Evolutionary conservation across 2,113 vertebrate species (phyloP).

Genomic region (Pelobates fuscus): DNA sequence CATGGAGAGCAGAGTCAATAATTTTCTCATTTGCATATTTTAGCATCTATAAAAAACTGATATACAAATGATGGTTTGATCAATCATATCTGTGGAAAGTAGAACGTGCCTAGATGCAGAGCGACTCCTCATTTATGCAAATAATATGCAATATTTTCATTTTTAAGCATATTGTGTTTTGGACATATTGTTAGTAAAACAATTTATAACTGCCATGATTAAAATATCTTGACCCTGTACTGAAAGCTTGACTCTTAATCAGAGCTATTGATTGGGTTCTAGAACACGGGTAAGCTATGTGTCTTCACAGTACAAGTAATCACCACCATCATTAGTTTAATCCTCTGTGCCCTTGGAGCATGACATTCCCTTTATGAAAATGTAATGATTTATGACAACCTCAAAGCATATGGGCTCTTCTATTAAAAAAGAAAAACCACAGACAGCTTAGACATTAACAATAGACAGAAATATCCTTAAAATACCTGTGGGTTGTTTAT

Average conservation of each 20-base stretch:
- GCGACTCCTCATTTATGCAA: too few relatives aligned
- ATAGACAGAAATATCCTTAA: too few relatives aligned
- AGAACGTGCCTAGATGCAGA: too few relatives aligned
- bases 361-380: slow-evolving; percentile 32
- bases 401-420: background rate
- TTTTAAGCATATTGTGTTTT: too few relatives aligned
- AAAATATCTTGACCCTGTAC: slow-evolving; percentile 11
- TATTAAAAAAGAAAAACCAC: background rate
- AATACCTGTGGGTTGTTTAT: too few relatives aligned
- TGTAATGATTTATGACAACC: slow-evolving; percentile 19
- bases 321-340: slow-evolving; percentile 37
- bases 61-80: too few relatives aligned
- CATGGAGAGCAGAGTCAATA: too few relatives aligned
- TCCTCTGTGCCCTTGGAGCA: slow-evolving; percentile 26
- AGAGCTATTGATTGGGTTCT: slow-evolving; percentile 34
- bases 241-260: slow-evolving; percentile 24
- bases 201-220: slow-evolving; percentile 21
- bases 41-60: too few relatives aligned
- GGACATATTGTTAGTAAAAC: slow-evolving; percentile 4
- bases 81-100: too few relatives aligned
- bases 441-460: too few relatives aligned
- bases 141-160: too few relatives aligned
- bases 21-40: too few relatives aligned
- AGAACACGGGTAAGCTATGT: slow-evolving; percentile 9
- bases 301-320: slow-evolving; percentile 31